Evolutionary conservation across 2,113 vertebrate genomes (phyloP), one percentile per base, ranked within the genome.

Genomic region (Pelodiscus sinensis): DNA sequence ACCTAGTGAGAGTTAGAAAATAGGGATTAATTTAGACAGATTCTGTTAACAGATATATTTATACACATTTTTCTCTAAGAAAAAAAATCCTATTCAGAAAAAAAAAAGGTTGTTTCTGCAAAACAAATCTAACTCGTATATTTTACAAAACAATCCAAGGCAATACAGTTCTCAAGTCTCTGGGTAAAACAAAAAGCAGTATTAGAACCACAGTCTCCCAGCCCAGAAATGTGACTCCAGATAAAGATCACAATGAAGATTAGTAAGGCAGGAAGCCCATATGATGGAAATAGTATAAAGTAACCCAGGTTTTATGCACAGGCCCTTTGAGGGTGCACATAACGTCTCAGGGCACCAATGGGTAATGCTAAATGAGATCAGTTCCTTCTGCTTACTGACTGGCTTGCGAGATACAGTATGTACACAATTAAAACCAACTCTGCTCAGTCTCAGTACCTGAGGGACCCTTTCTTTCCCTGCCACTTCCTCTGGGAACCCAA

Each of bases 401-500:
- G 18, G 6, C 25, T 86, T 77, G 90, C 60, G 16, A 75, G 38
- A 55, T 93, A 79, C 15, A 54, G 9, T 8, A 51, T 95, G 71
- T 22, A 54, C 38, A 35, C 15, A 90, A 35, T 57, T 62, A 60
- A 89, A 44, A 81, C 14, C 57, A 92, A 44, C 16, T 91, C 89
- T 89, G 89, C 79, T 86, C 31, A 90, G 44, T 86, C 90, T 94
- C 58, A 14, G 1, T 92, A 81, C 92, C 82, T 89, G 71, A 60
- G 82, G 44, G 22, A 75, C 54, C 54, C 89, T 85, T 91, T 93
- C 89, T 85, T 91, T 93, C 89, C 85, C 91, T 87, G 71, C 85
- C 90, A 88, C 88, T 85, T 94, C 44, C 68, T 90, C 52, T 38
- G 57, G 88, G 58, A 81, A 81, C 89, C 90, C 44, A 91, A 89